Evolutionary conservation across 2,888 invertebrate genomes (phyloP), one percentile per base, ranked within the genome.

Genomic region (Ariolimax columbianus): DNA sequence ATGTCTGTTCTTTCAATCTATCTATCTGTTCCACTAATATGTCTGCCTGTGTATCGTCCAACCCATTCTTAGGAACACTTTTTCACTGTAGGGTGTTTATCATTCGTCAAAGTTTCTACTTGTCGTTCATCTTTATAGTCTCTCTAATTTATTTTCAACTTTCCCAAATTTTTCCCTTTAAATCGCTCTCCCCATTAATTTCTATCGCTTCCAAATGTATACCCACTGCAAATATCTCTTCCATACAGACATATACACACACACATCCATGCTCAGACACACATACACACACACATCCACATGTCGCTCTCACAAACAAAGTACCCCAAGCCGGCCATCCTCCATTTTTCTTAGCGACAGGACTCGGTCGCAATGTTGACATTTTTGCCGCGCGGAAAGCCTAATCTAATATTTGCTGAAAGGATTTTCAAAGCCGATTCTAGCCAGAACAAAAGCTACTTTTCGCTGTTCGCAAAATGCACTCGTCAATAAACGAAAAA

Each of bases 401-500:
- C 82, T 63, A 75, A 75, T 75, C 75, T 47, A 82, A 82, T 82
- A 82, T 82, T 82, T 82, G 47, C 82, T 82, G 75, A 75, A 75
- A 75, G 82, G 82, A 82, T 82, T 82, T 82, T 82, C 59, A 36
- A 77, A 77, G 83, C 83, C 77, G 77, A 77, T 83, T 83, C 68
- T 47, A 77, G 36, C 66, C 81, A 70, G 81, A 72, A 81, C 81
- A 81, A 81, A 72, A 81, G 81, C 72, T 81, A 72, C 81, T 81
- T 81, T 81, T 72, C 81, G 81, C 70, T 72, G 70, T 47, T 55
- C 72, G 72, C 55, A 59, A 72, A 70, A 70, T 81, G 79, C 81
- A 38, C 72, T 81, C 55, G 81, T 70, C 81, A 81, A 81, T 81
- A 70, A 81, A 81, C 81, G 70, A 81, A 81, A 81, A 81, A 81